Evolutionary conservation across 2,113 vertebrate genomes (phyloP).

Genomic region (Theristicus caerulescens): DNA sequence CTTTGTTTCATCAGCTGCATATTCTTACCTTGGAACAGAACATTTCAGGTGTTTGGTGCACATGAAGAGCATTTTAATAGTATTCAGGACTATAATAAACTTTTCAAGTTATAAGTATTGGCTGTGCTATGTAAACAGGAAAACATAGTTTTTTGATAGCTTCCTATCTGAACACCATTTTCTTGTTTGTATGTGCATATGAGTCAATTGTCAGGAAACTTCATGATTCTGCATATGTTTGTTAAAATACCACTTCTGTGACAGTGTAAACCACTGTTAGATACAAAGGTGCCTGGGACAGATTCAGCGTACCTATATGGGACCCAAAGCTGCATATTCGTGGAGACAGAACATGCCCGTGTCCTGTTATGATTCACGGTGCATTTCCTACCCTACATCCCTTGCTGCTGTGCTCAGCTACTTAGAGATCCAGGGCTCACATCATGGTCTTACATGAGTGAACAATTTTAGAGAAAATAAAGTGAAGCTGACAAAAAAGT

Average conservation of each 20-base stretch:
- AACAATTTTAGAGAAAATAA: background rate
- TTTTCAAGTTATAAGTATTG: background rate
- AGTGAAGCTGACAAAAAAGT: background rate
- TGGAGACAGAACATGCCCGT: background rate
- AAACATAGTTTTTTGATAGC: constrained; percentile 53
- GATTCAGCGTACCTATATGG: background rate
- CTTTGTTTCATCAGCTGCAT: background rate
- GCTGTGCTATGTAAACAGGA: constrained; percentile 65
- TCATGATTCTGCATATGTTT: background rate
- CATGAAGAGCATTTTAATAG: background rate
- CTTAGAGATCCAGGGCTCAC: background rate
- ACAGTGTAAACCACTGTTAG: background rate
- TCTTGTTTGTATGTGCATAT: background rate
- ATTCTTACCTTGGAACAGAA: background rate
- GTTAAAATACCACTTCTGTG: constrained; percentile 8
- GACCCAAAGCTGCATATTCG: background rate
- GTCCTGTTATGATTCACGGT: background rate
- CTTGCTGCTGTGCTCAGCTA: background rate
- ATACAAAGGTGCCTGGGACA: background rate
- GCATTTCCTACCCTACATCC: background rate
- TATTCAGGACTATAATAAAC: background rate
- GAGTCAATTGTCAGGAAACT: constrained; percentile 28
- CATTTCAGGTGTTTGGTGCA: background rate
- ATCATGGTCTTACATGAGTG: background rate
- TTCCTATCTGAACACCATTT: constrained; percentile 56